Evolutionary conservation across 2,113 vertebrate species (phyloP).

Genomic region (Poeciliopsis prolifica): DNA sequence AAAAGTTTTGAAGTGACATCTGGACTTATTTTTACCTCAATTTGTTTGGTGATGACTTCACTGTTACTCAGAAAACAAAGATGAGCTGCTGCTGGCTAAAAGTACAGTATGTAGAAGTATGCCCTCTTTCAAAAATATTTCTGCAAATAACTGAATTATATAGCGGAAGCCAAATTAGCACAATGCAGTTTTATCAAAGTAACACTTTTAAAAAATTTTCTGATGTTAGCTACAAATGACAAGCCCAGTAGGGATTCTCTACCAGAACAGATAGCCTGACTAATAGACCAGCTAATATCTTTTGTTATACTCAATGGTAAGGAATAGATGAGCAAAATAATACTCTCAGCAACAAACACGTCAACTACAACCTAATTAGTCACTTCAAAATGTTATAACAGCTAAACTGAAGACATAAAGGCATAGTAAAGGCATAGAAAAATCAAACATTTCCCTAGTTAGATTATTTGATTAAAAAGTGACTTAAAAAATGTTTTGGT

Average conservation of each 20-base stretch:
- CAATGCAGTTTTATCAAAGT: not conserved
- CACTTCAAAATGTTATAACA: too few relatives aligned
- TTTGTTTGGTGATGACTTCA: slow-evolving; percentile 3
- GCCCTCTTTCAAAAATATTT: too few relatives aligned
- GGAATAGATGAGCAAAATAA: too few relatives aligned
- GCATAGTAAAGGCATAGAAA: not conserved
- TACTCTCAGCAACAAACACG: too few relatives aligned
- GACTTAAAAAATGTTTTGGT: not conserved
- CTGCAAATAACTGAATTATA: too few relatives aligned
- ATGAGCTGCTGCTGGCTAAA: slow-evolving; percentile 38
- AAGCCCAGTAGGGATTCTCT: not conserved
- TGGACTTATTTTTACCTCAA: slow-evolving; percentile 3
- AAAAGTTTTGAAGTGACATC: slow-evolving; percentile 10
- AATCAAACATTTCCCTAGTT: not conserved
- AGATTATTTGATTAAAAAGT: not conserved
- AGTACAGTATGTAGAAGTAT: slow-evolving; percentile 4
- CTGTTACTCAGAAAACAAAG: slow-evolving; percentile 28
- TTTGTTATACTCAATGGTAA: too few relatives aligned
- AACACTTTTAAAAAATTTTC: not conserved
- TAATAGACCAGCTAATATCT: not conserved
- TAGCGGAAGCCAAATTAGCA: not conserved
- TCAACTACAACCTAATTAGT: too few relatives aligned
- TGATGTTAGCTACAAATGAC: not conserved
- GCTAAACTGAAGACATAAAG: not conserved
- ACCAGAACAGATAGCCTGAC: not conserved